Evolutionary conservation across 2,113 vertebrate genomes (phyloP).

Genomic region (Eonycteris spelaea): DNA sequence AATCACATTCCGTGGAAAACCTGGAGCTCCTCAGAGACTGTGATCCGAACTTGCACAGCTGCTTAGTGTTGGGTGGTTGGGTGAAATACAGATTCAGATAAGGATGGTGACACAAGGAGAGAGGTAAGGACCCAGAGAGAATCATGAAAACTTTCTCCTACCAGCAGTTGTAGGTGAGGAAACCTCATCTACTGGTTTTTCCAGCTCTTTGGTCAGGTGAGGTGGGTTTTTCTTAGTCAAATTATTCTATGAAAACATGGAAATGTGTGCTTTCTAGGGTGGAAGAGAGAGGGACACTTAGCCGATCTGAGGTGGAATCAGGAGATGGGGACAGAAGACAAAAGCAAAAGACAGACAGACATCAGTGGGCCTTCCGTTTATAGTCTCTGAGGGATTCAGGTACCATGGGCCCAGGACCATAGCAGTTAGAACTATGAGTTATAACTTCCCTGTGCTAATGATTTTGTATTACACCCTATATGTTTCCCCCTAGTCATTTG

Average conservation of each 20-base stretch:
- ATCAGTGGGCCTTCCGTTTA: neutral
- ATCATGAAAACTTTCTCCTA: neutral
- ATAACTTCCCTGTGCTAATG: neutral
- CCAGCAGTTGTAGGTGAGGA: no score
- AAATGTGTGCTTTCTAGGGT: neutral
- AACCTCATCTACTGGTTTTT: neutral
- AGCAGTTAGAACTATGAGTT: neutral
- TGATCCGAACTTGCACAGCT: neutral
- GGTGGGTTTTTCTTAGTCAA: neutral
- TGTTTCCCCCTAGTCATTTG: neutral
- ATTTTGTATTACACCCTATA: neutral
- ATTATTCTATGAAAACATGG: neutral
- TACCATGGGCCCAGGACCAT: neutral
- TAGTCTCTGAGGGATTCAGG: neutral
- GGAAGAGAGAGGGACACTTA: neutral
- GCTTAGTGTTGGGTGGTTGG: neutral
- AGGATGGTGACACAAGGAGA: no score
- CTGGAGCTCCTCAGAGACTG: neutral
- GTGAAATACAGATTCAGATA: neutral
- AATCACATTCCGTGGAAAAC: neutral
- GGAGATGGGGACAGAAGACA: neutral
- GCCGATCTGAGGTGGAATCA: neutral
- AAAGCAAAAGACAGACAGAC: neutral
- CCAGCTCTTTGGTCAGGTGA: neutral
- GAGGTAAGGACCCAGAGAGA: neutral